Conservation (phyloP, 2,888 invertebrate genomes). For the Ophion ellenae region DNA sequence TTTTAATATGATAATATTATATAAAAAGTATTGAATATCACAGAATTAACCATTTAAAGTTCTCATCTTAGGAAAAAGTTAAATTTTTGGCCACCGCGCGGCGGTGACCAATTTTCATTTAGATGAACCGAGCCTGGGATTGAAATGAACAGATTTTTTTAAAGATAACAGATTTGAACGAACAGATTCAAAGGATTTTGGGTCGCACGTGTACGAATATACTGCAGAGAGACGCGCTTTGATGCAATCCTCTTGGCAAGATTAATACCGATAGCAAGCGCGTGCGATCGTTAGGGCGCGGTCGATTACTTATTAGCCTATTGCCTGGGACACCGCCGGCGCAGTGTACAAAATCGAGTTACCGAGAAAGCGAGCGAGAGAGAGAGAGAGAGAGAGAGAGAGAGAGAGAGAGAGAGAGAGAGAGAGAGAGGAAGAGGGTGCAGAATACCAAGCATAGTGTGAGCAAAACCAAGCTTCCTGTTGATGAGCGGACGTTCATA, state of each 20-base stretch:
- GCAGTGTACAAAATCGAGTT: slow-evolving; percentile 64
- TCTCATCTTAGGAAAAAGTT: background rate
- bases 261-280: slow-evolving; percentile 46
- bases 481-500: slow-evolving; percentile 26
- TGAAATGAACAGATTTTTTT: background rate
- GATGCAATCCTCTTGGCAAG: slow-evolving; percentile 23
- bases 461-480: slow-evolving; percentile 3
- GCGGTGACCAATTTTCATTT: background rate
- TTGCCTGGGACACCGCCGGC: background rate
- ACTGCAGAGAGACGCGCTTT: background rate
- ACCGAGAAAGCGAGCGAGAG: slow-evolving; percentile 52
- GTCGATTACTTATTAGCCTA: slow-evolving; percentile 70
- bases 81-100: background rate
- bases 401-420: slow-evolving; percentile 13
- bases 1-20: too few relatives aligned
- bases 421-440: slow-evolving; percentile 19
- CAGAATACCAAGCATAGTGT: background rate
- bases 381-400: slow-evolving; percentile 46
- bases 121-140: background rate
- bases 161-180: background rate
- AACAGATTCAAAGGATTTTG: background rate
- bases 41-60: too few relatives aligned
- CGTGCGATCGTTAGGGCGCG: slow-evolving; percentile 50
- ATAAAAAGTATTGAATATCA: too few relatives aligned
- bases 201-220: background rate